phyloP scores from a whole-genome alignment of 2,888 invertebrate genomes.

The Lasioglossum lativentre region DNA sequence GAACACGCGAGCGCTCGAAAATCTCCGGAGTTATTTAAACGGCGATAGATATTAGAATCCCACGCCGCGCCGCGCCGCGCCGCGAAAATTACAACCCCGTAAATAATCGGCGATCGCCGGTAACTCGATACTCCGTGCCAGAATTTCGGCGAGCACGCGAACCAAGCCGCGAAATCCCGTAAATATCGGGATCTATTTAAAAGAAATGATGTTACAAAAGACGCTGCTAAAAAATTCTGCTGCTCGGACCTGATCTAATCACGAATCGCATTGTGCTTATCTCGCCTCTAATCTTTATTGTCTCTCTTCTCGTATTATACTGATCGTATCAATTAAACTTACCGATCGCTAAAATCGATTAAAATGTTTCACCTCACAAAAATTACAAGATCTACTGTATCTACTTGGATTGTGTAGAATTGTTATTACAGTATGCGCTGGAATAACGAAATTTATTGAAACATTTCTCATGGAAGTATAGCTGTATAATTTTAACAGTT shows the following conservation, averaged over 20 bases:
- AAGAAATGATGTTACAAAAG: slow-evolving; percentile 25
- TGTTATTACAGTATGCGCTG: no score
- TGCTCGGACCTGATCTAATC: neutral
- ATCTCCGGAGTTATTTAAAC: slow-evolving; percentile 30
- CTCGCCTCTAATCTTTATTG: no score
- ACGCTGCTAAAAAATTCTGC: neutral
- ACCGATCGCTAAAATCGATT: no score
- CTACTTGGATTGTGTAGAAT: no score
- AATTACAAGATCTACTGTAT: no score
- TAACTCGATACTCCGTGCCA: slow-evolving; percentile 43
- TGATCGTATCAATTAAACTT: no score
- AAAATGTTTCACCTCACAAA: no score
- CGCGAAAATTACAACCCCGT: slow-evolving; percentile 35
- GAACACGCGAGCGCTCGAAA: slow-evolving; percentile 20
- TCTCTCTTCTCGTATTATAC: no score
- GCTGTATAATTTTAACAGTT: no score
- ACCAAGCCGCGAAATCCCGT: neutral
- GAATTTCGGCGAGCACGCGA: slow-evolving; percentile 1
- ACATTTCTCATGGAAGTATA: no score
- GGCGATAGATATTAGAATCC: slow-evolving; percentile 32
- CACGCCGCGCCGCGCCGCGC: slow-evolving; percentile 27
- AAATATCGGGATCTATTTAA: slow-evolving; percentile 44
- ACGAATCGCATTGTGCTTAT: neutral
- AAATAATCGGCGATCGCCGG: slow-evolving; percentile 31
- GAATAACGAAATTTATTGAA: no score